Base-by-base conservation (phyloP, 2,888 invertebrate genomes). In the Morpho achilles region DNA sequence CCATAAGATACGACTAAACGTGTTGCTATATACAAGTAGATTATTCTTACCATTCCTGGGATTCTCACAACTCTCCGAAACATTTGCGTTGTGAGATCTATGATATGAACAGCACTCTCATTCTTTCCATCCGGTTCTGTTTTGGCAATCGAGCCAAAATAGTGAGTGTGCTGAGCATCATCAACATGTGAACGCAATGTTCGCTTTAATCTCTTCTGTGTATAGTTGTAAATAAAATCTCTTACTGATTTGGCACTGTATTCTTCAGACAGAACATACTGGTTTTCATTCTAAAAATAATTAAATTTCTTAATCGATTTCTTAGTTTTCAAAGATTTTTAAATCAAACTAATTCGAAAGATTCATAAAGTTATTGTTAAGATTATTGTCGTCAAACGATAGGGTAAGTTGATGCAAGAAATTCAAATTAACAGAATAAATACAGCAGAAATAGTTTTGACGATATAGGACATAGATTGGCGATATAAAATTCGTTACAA, bases 41-140 rank as follows among this genome's bases (percentile, higher is more conserved):
- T 1, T 32, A 32, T 32, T 32, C 80, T 80, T 73, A 95, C 95
- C 90, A 91, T 92, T 45, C 91, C 90, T 7, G 92, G 84, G 68
- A 93, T 90, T 71, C 93, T 90, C 52, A 95, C 91, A 50, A 93
- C 86, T 50, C 87, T 77, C 53, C 93, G 85, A 80, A 96, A 96
- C 53, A 92, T 94, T 16, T 87, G 82, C 0, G 94, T 92, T 40
- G 93, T 93, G 53, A 96, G 87, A 73, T 96, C 96, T 8, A 84
- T 75, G 8, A 96, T 84, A 68, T 92, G 92, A 7, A 94, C 73
- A 54, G 73, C 75, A 59, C 71, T 76, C 43, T 68, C 74, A 60
- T 65, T 71, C 60, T 69, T 62, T 7, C 69, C 73, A 65, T 68
- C 72, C 7, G 45, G 49, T 8, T 66, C 67, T 3, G 68, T 64